A percentile compares a stretch with the other conserved stretches of the same genome.
Conservation (phyloP, 2,888 invertebrate species). For the Andrena bicolor region DNA sequence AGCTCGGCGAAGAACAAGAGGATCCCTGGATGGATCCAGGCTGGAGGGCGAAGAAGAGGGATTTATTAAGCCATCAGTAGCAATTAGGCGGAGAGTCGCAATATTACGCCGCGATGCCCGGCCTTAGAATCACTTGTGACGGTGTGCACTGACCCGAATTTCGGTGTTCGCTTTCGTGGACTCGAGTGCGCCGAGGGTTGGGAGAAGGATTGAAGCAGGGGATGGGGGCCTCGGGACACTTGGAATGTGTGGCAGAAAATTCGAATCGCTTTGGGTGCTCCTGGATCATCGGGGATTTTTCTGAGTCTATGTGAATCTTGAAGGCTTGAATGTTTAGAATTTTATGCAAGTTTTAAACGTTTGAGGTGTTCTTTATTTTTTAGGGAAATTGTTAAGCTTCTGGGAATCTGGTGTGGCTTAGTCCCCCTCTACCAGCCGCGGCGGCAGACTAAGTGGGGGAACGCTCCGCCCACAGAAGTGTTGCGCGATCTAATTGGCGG, state of each 20-base stretch:
- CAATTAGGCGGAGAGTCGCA: conserved; percentile 70
- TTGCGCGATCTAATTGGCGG: too few species aligned
- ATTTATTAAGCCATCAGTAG: conserved; percentile 61
- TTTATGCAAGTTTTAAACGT: too few species aligned
- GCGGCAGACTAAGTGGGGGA: too few species aligned
- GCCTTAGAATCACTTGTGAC: conserved; percentile 50
- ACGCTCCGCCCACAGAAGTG: too few species aligned
- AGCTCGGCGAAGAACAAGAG: not conserved
- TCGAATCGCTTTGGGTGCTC: too few species aligned
- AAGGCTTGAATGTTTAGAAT: too few species aligned
- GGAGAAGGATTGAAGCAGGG: not conserved
- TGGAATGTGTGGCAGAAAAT: conserved; percentile 2
- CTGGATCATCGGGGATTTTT: too few species aligned
- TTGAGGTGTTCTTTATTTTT: too few species aligned
- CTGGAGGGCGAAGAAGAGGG: conserved; percentile 1
- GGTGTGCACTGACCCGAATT: conserved; percentile 61
- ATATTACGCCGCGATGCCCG: conserved; percentile 63
- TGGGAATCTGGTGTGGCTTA: too few species aligned
- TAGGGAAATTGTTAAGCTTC: too few species aligned
- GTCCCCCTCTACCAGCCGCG: too few species aligned
- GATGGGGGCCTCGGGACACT: not conserved
- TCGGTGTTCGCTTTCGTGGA: conserved; percentile 37
- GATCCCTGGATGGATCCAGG: conserved; percentile 10
- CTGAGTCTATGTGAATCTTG: too few species aligned
- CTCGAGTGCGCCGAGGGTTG: not conserved